phyloP scores from a whole-genome alignment of 2,888 invertebrate species.

The Colostygia pectinataria region DNA sequence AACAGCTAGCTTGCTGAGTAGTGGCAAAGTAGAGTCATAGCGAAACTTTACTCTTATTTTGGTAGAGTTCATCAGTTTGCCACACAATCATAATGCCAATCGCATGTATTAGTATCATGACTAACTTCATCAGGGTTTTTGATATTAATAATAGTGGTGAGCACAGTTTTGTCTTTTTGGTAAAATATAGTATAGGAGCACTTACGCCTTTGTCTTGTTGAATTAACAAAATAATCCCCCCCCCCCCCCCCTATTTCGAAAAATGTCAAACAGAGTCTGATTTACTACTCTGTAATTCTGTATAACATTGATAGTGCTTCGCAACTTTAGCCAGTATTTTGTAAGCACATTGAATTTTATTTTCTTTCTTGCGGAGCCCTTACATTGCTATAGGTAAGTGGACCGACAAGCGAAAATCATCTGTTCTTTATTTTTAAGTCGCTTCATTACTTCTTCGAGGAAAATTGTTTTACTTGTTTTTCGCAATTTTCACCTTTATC shows the following conservation, averaged over 20 bases:
- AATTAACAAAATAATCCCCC: neutral
- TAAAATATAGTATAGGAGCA: constrained; percentile 13
- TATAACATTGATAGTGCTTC: constrained; percentile 47
- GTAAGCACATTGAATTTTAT: constrained; percentile 80
- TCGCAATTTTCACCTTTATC: constrained; percentile 59
- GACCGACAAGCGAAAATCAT: constrained; percentile 70
- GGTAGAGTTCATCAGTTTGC: constrained; percentile 67
- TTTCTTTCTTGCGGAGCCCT: constrained; percentile 83
- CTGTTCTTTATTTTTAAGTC: constrained; percentile 57
- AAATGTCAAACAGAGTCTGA: constrained; percentile 19
- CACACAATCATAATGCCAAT: constrained; percentile 72
- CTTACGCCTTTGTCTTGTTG: constrained; percentile 3
- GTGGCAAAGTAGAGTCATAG: constrained; percentile 82
- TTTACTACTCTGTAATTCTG: constrained; percentile 8
- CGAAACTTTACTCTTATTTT: constrained; percentile 80
- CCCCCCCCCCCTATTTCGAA: constrained; percentile 9
- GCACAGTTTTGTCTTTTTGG: constrained; percentile 8
- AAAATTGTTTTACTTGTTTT: constrained; percentile 51
- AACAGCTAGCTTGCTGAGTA: constrained; percentile 69
- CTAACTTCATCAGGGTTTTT: constrained; percentile 27
- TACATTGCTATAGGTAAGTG: constrained; percentile 82
- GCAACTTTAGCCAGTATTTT: constrained; percentile 62
- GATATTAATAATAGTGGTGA: constrained; percentile 3
- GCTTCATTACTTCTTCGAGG: constrained; percentile 59
- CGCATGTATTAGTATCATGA: constrained; percentile 61